Evolutionary conservation across 2,113 vertebrate species (phyloP).

Genomic region (Psilopogon haemacephalus): DNA sequence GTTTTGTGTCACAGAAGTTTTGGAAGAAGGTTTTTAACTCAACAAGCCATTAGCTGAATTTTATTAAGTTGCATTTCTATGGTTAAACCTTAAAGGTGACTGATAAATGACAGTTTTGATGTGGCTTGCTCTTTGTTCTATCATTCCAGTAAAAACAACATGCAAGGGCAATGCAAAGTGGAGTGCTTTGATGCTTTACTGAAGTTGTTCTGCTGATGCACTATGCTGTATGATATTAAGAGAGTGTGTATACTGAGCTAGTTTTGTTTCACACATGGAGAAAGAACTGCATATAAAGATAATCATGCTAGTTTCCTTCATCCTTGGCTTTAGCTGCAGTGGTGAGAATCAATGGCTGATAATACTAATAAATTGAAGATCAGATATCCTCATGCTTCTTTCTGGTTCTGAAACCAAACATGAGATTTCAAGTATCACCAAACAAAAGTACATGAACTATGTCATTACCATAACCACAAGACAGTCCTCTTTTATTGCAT

Average conservation of each 20-base stretch:
- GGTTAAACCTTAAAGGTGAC: not conserved
- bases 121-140: not conserved
- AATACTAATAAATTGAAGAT: not conserved
- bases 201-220: not conserved
- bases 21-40: not conserved
- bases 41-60: not conserved
- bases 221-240: not conserved
- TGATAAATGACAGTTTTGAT: not conserved
- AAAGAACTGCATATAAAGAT: not conserved
- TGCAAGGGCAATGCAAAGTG: not conserved
- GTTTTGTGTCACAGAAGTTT: not conserved
- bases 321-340: not conserved
- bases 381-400: not conserved
- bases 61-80: not conserved
- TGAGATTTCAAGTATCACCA: not conserved
- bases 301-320: not conserved
- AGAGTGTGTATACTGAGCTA: not conserved
- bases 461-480: slow-evolving; percentile 4
- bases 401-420: not conserved
- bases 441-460: not conserved
- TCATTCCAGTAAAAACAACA: not conserved
- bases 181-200: not conserved
- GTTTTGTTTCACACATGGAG: not conserved
- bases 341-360: not conserved
- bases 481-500: not conserved